Conservation (phyloP, 2,113 vertebrate species). For the Jacana jacana region DNA sequence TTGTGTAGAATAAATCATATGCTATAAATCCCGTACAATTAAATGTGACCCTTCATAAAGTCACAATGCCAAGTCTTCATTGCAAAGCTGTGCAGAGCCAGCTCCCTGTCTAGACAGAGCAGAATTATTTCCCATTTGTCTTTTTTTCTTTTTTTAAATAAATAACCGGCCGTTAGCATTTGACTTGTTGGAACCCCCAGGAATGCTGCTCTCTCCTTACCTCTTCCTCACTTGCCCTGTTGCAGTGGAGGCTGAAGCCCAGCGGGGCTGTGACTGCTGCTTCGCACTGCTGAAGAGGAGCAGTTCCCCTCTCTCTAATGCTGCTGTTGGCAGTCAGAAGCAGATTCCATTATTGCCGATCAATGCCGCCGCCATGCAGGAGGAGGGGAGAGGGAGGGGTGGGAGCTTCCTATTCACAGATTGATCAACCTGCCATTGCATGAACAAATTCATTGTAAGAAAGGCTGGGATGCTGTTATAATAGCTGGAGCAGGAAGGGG, state of each 20-base stretch:
- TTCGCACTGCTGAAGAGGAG: constrained; percentile 62
- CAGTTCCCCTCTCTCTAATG: constrained; percentile 71
- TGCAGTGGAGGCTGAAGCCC: constrained; percentile 16
- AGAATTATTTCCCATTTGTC: neutral
- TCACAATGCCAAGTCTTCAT: neutral
- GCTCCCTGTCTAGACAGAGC: neutral
- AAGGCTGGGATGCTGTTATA: constrained; percentile 71
- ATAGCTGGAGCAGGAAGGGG: constrained; percentile 66
- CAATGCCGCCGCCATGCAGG: constrained; percentile 79
- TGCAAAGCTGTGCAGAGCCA: neutral
- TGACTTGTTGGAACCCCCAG: neutral
- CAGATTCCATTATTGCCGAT: constrained; percentile 81
- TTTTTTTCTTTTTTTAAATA: neutral
- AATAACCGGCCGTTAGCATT: neutral
- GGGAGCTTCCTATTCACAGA: constrained; percentile 79
- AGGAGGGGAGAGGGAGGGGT: constrained; percentile 72
- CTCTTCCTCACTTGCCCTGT: neutral
- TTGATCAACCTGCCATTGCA: constrained; percentile 84
- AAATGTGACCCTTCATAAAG: neutral
- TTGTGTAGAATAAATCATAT: constrained; percentile 39
- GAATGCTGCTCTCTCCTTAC: neutral
- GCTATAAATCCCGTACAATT: constrained; percentile 13
- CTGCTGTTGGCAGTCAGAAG: constrained; percentile 71
- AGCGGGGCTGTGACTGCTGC: constrained; percentile 51
- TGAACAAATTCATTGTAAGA: constrained; percentile 67